A percentile compares a stretch with the other conserved stretches of the same genome.
These are phyloP conservation scores for Erinaceus europaeus DNA, from an alignment of 2,113 vertebrate genomes.

Conservation along the genomic window DNA sequence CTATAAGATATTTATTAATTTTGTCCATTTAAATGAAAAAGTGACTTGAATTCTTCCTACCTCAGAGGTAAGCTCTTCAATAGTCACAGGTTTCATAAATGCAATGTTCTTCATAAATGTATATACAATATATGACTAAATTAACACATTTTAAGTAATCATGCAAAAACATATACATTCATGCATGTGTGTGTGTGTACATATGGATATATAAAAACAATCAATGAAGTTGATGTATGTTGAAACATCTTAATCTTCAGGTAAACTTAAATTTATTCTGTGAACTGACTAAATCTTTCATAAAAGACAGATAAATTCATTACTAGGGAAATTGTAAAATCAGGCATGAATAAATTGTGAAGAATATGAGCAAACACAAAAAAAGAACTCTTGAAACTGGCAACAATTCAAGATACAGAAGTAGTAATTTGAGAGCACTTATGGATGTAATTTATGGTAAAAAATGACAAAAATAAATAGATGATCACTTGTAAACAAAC, in stretches of 20 bases:
- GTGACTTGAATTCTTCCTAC: too few species aligned
- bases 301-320: neutral
- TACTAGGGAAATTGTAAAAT: neutral
- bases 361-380: neutral
- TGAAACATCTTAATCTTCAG: neutral
- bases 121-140: neutral
- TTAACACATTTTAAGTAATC: neutral
- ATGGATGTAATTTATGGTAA: neutral
- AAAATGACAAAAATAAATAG: neutral
- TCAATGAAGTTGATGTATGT: neutral
- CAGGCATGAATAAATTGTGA: neutral
- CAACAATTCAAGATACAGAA: neutral
- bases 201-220: neutral
- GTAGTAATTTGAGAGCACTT: neutral
- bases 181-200: too few species aligned
- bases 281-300: neutral
- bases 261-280: neutral
- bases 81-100: neutral
- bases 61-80: neutral
- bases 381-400: neutral
- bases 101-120: neutral
- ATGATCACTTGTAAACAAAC: neutral
- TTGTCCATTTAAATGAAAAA: neutral
- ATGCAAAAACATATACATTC: neutral
- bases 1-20: neutral